Conservation (phyloP, 2,888 invertebrate species). For the Eupithecia insigniata region DNA sequence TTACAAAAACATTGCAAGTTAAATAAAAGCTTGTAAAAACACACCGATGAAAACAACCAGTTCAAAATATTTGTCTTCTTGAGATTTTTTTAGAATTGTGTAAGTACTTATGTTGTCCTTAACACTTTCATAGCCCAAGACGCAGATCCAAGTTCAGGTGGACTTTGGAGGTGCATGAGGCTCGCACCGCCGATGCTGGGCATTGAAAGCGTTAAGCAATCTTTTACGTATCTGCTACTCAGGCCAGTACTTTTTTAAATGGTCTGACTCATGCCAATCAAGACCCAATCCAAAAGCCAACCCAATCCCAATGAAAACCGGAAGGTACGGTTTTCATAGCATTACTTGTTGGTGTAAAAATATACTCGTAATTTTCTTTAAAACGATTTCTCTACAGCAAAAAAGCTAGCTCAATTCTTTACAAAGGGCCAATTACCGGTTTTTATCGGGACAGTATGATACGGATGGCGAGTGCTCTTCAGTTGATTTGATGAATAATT, state of each 20-base stretch:
- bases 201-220: neutral
- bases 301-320: no score
- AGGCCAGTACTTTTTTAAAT: neutral
- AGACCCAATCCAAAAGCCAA: neutral
- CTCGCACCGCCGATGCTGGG: no score
- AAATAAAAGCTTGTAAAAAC: no score
- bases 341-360: neutral
- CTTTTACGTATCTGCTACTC: neutral
- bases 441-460: slow-evolving; percentile 55
- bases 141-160: no score
- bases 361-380: neutral
- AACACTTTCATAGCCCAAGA: no score
- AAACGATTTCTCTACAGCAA: slow-evolving; percentile 15
- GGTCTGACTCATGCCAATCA: neutral
- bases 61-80: no score
- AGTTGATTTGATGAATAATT: slow-evolving; percentile 74
- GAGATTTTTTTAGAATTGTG: no score
- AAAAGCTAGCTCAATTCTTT: slow-evolving; percentile 44
- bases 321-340: neutral
- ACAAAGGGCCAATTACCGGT: slow-evolving; percentile 67
- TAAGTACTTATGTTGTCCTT: no score
- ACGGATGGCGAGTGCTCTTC: slow-evolving; percentile 48
- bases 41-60: no score
- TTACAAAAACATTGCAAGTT: no score
- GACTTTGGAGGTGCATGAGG: no score